A percentile compares a stretch with the other conserved stretches of the same genome.
Conservation (phyloP, 1,140 invertebrate species). For the Drosophila persimilis region DNA sequence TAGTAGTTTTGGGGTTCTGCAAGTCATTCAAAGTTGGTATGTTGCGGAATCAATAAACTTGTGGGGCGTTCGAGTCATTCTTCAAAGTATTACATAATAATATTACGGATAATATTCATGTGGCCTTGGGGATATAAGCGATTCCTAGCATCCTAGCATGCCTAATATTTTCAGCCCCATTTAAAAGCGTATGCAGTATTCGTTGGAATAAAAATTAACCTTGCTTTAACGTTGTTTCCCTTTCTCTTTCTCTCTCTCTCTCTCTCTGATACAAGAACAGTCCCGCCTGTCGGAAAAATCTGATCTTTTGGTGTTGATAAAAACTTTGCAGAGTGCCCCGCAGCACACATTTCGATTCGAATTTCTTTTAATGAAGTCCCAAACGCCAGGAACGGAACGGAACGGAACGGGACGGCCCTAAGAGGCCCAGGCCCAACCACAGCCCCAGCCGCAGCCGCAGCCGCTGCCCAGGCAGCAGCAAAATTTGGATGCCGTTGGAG, state of each 20-base stretch:
- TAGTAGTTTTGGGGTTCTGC: too few species aligned
- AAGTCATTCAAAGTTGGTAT: too few species aligned
- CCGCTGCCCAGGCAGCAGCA: too few species aligned
- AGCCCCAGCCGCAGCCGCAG: neutral
- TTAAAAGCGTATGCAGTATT: too few species aligned
- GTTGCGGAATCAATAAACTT: too few species aligned
- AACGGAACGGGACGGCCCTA: neutral
- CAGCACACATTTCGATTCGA: constrained; percentile 29
- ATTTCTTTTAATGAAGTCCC: constrained; percentile 45
- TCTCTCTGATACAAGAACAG: constrained; percentile 1
- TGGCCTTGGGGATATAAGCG: too few species aligned
- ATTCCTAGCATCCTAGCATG: too few species aligned
- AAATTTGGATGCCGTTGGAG: constrained; percentile 41
- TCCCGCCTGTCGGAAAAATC: constrained; percentile 9
- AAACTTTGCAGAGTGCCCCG: constrained; percentile 30
- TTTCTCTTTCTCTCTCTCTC: neutral
- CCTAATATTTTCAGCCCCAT: too few species aligned
- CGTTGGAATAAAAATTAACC: neutral
- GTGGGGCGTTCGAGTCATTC: too few species aligned
- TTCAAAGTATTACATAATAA: too few species aligned
- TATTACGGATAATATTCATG: too few species aligned
- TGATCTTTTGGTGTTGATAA: constrained; percentile 46
- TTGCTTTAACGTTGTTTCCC: constrained; percentile 1
- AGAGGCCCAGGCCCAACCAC: neutral
- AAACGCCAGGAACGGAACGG: constrained; percentile 19